phyloP scores from a whole-genome alignment of 2,888 invertebrate species.

The Carabus problematicus region DNA sequence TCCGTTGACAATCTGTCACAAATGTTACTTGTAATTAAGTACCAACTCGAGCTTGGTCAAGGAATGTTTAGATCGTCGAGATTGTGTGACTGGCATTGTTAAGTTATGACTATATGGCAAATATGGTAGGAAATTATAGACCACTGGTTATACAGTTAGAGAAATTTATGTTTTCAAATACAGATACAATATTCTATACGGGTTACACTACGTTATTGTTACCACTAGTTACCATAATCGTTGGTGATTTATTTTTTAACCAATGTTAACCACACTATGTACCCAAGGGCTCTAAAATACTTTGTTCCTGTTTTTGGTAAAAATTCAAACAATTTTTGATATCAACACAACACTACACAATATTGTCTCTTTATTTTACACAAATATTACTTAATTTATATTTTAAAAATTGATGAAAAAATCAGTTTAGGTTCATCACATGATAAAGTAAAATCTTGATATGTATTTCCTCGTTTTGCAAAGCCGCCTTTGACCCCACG shows the following conservation, averaged over 20 bases:
- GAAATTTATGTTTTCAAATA: slow-evolving; percentile 35
- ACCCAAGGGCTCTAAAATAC: no score
- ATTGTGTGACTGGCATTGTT: slow-evolving; percentile 32
- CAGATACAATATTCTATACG: slow-evolving; percentile 2
- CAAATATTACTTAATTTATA: no score
- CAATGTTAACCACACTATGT: slow-evolving; percentile 2
- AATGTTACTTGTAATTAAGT: slow-evolving; percentile 36
- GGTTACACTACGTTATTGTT: no score
- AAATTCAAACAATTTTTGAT: no score
- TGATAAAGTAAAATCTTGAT: no score
- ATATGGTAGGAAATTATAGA: slow-evolving; percentile 39
- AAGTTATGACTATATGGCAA: slow-evolving; percentile 34
- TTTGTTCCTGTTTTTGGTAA: no score
- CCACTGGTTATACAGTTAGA: slow-evolving; percentile 31
- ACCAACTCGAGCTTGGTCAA: slow-evolving; percentile 8
- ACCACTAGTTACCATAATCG: slow-evolving; percentile 7
- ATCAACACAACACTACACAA: no score
- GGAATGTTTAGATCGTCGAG: slow-evolving; percentile 21
- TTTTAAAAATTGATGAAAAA: no score
- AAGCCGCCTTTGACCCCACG: no score
- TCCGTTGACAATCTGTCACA: slow-evolving; percentile 32
- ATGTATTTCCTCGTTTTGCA: no score
- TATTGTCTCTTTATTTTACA: no score
- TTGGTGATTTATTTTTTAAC: slow-evolving; percentile 19
- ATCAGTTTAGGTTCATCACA: no score